Base-by-base conservation (phyloP, 2,113 vertebrate species). In the Typhlomys cinereus region DNA sequence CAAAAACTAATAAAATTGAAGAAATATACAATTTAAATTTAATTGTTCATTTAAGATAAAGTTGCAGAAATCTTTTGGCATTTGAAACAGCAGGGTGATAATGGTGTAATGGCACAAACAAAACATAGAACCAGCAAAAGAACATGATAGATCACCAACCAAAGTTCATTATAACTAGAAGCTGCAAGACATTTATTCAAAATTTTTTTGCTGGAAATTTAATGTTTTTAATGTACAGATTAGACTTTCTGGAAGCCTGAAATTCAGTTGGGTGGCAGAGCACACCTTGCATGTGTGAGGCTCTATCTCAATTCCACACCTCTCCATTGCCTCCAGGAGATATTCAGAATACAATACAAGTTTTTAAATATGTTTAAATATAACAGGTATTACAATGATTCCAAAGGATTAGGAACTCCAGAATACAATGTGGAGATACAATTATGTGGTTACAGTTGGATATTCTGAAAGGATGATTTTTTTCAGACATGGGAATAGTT, bases 211-310 rank as follows among this genome's bases (percentile, higher is more conserved):
- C 21, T 82, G 48, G 90, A 76, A 80, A 85, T 79, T 25, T 95
- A 85, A 70, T 81, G 50, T 88, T 44, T 87, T 92, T 88, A 89
- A 96, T 87, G 66, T 87, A n/a, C 4, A 67, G 17, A 89, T 71
- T 80, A 85, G 20, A 71, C 50, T 54, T 31, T 71, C 21, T 44
- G 81, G 50, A 52, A 54, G 54, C 29, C 7, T 50, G n/a, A 27
- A 20, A 39, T 50, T 41, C 34, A 21, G 14, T 8, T 71, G 41
- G 61, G 41, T 10, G 25, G 15, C 17, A 64, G 15, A 39, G 0
- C 18, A 15, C 29, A 46, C 15, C 39, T 39, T 18, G 17, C 17
- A 2, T 50, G 20, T 27, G 36, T 8, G 39, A 69, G 64, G 31
- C 50, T 31, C 75, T 21, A 29, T 29, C 27, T 13, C 44, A 50